phyloP scores from a whole-genome alignment of 2,888 invertebrate genomes.

The Zaprionus bogoriensis region DNA sequence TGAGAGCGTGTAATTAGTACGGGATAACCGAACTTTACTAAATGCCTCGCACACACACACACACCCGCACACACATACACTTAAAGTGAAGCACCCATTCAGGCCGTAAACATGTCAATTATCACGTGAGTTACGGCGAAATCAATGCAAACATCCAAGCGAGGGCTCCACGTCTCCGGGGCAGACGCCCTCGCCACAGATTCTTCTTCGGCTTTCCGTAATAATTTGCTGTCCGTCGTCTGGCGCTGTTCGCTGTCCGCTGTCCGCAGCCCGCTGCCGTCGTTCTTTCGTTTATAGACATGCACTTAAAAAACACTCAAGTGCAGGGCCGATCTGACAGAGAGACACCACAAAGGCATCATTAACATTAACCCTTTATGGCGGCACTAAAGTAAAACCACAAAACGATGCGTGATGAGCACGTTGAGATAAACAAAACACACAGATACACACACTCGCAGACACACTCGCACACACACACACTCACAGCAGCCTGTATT shows the following conservation, averaged over 20 bases:
- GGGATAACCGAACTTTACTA: slow-evolving; percentile 20
- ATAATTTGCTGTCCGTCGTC: slow-evolving; percentile 68
- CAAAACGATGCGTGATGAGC: slow-evolving; percentile 76
- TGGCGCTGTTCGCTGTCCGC: too few relatives aligned
- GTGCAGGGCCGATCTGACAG: slow-evolving; percentile 58
- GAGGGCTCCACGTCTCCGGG: not conserved
- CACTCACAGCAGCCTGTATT: slow-evolving; percentile 23
- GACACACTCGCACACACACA: slow-evolving; percentile 1
- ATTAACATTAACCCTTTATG: slow-evolving; percentile 76
- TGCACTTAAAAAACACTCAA: slow-evolving; percentile 76
- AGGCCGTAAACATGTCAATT: slow-evolving; percentile 73
- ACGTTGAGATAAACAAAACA: slow-evolving; percentile 73
- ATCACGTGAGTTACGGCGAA: slow-evolving; percentile 67
- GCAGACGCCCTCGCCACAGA: slow-evolving; percentile 21
- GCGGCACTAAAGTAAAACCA: slow-evolving; percentile 71
- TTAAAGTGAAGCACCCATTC: slow-evolving; percentile 47
- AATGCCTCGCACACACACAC: not conserved
- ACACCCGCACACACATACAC: not conserved
- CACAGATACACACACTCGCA: slow-evolving; percentile 10
- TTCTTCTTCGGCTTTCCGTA: slow-evolving; percentile 37
- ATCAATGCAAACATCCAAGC: slow-evolving; percentile 60
- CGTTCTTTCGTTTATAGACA: slow-evolving; percentile 56
- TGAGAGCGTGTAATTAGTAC: slow-evolving; percentile 58
- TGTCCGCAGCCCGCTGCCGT: not conserved
- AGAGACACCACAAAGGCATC: slow-evolving; percentile 57